Evolutionary conservation across 2,797 vertebrate genomes (phyloP), one percentile per base, ranked within the genome.

Genomic region (Botia almorhae): DNA sequence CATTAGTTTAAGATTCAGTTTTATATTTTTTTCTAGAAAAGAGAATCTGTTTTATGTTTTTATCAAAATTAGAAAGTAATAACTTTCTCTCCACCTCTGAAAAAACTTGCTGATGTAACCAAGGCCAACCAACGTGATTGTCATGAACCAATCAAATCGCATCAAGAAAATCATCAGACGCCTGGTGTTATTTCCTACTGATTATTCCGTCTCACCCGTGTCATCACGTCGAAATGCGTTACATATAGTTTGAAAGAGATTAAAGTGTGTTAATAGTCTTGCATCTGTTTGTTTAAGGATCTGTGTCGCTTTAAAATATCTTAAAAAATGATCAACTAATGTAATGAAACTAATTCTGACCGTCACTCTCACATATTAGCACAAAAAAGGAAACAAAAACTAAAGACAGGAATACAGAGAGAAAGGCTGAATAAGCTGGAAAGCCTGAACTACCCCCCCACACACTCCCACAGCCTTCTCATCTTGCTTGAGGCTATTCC

Each of bases 401-500:
- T 61, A 12, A 69, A 83, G 1, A 51, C 46, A 23, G 76, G 76
- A 76, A 72, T 65, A 73, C 55, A 71, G 65, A 74, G 64, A 84
- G 80, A 85, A 87, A 79, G 76, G 13, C 78, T 69, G 81, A 74
- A 67, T 43, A 69, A 55, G 69, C 72, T 43, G 63, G 79, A 74
- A 71, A 64, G 39, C 82, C 64, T 69, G 53, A 61, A 83, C 50
- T 79, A 78, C 53, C 81, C 71, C 79, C 69, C 76, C 77, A 81
- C 75, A 83, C 46, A 14, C 78, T 67, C 82, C 64, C 14, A 84
- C 80, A 78, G 12, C 67, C 76, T 65, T 39, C 21, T 69, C 33
- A 2, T 73, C 63, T 78, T 74, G 76, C 83, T 77, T 11, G 26
- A 82, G 86, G 87, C 82, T 79, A 81, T 85, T 71, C 80, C 83